Conservation (phyloP, 92 coral and sea anemone genomes). For the Phenganax subtilis region DNA sequence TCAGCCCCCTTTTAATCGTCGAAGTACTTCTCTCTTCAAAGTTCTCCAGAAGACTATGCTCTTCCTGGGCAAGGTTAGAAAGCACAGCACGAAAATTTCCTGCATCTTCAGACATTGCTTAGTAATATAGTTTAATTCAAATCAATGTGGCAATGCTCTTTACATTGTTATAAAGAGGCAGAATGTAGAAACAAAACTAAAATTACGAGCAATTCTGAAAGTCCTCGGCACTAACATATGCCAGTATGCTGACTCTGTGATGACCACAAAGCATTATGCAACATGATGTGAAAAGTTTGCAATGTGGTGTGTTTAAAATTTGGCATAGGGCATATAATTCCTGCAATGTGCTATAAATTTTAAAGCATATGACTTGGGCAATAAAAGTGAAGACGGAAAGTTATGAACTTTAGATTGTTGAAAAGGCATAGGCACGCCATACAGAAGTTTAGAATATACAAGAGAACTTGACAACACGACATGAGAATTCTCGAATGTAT, state of each 20-base stretch:
- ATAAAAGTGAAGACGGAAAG: too few species aligned
- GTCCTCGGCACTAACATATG: neutral
- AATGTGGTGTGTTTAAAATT: slow-evolving; percentile 1
- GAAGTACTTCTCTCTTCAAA: slow-evolving; percentile 34
- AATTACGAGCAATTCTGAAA: neutral
- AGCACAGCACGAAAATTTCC: slow-evolving; percentile 46
- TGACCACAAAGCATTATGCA: slow-evolving; percentile 15
- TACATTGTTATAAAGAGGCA: neutral
- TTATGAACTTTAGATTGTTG: too few species aligned
- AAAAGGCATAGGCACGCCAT: too few species aligned
- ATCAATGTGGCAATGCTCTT: neutral
- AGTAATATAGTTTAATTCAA: too few species aligned
- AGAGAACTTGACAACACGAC: too few species aligned
- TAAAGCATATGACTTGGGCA: too few species aligned
- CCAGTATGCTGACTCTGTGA: neutral
- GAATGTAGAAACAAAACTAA: neutral
- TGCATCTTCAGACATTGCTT: slow-evolving; percentile 7
- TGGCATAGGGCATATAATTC: neutral
- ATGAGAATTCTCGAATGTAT: too few species aligned
- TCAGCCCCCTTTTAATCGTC: slow-evolving; percentile 46
- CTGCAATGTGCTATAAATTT: neutral
- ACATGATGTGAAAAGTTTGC: slow-evolving; percentile 17
- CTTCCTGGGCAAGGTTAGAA: slow-evolving; percentile 51
- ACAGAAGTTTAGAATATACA: too few species aligned
- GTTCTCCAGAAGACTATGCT: slow-evolving; percentile 45